These are phyloP conservation scores for Porites lobata DNA, from an alignment of 92 coral and sea anemone genomes.

Conservation along the genomic window DNA sequence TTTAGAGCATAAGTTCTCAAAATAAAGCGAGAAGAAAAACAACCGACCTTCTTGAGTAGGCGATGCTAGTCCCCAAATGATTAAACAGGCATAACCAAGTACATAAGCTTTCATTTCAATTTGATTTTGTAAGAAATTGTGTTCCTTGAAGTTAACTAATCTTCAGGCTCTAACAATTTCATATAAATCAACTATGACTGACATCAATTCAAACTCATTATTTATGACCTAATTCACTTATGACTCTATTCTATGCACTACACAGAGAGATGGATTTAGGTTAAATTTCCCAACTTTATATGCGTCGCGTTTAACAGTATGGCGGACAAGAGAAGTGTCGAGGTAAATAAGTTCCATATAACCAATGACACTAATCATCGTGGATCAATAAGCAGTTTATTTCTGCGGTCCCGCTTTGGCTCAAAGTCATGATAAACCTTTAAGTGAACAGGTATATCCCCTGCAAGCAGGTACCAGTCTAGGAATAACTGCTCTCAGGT, in stretches of 20 bases:
- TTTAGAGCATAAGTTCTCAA: background rate
- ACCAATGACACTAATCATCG: background rate
- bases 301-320: background rate
- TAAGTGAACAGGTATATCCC: constrained; percentile 10
- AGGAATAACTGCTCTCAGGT: background rate
- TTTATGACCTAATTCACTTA: constrained; percentile 33
- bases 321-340: background rate
- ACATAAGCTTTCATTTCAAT: constrained; percentile 6
- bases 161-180: background rate
- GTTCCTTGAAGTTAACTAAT: background rate
- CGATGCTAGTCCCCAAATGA: constrained; percentile 4
- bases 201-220: constrained; percentile 42
- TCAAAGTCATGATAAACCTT: background rate
- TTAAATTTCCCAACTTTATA: too few relatives aligned
- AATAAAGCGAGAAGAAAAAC: constrained; percentile 12
- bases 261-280: background rate
- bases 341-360: background rate
- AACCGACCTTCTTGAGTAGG: constrained; percentile 22
- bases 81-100: constrained; percentile 12
- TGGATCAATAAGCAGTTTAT: background rate
- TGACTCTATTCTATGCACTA: constrained; percentile 6
- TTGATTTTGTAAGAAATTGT: background rate
- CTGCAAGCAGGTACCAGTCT: constrained; percentile 32
- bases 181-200: constrained; percentile 26
- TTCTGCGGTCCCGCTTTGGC: background rate